Base-by-base conservation (phyloP, 2,113 vertebrate genomes). In the Opisthocomus hoazin region DNA sequence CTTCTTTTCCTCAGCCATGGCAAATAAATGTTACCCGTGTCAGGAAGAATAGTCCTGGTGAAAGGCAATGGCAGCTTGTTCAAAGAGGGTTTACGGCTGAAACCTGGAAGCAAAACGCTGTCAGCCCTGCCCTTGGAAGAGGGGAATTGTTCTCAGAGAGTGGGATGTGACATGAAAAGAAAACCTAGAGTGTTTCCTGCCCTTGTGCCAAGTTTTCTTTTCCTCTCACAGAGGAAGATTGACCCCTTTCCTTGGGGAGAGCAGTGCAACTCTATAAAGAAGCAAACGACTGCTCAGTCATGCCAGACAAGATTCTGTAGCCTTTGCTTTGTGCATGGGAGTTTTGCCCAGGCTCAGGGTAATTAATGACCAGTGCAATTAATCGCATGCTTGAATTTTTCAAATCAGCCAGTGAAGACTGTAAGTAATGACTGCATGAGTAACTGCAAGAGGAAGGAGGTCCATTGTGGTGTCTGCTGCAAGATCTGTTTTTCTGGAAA, bases 401-500 rank as follows among this genome's bases (percentile, higher is more conserved):
- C 11, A 2, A 15, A 53, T 43, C 32, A 15, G 57, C 76, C 77
- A 23, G 1, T 12, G 4, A 34, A 37, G 80, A 39, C 84, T 54
- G 37, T 13, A 84, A 93, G 69, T 4, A 89, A 60, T 50, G 53
- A 60, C 3, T 39, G 53, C 48, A n/a, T 84, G 90, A 96, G 80
- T 74, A 91, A 96, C 18, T 65, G 81, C 77, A 87, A 53, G 19
- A 84, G 73, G 57, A 27, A 63, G 15, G 86, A 93, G 63, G 54
- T 50, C 45, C 43, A 1, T 43, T 92, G 90, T 82, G 94, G 83
- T 78, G 83, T 95, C 86, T 94, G 94, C 88, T 94, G 79, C 69
- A 71, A 89, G 60, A 45, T 68, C 39, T 77, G 5, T 45, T 83
- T 95, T 21, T 84, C 88, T 94, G 96, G 94, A 90, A 93, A 95